phyloP scores from a whole-genome alignment of 2,113 vertebrate species.

The Paradoxurus hermaphroditus region DNA sequence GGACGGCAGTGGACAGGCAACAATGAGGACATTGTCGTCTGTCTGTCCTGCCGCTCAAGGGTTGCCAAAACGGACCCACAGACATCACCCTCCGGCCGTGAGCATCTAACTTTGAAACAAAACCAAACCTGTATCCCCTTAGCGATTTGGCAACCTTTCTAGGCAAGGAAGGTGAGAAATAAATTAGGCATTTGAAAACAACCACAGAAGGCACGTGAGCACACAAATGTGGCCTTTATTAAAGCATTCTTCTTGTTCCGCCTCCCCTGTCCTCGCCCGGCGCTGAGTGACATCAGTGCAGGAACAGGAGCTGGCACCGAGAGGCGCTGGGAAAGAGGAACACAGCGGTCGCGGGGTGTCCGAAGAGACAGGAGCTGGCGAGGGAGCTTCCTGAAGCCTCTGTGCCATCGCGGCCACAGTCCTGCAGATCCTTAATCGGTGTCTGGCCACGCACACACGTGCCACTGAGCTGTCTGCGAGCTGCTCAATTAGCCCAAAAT shows the following conservation, averaged over 20 bases:
- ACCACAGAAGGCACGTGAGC: background rate
- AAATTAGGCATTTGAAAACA: background rate
- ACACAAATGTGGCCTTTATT: background rate
- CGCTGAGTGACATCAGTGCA: background rate
- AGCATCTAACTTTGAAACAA: background rate
- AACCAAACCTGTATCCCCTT: background rate
- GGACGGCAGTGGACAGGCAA: no score
- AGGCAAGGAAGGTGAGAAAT: background rate
- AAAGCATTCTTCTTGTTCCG: background rate
- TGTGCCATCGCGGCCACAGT: background rate
- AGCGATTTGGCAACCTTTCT: background rate
- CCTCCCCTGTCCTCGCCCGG: background rate
- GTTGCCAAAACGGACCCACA: background rate
- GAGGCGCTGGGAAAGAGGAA: background rate
- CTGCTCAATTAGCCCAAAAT: background rate
- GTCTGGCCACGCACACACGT: background rate
- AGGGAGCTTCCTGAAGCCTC: background rate
- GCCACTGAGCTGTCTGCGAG: background rate
- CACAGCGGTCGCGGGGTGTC: background rate
- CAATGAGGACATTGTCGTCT: background rate
- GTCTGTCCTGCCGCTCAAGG: background rate
- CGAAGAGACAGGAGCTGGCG: background rate
- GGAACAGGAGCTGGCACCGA: background rate
- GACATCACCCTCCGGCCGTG: background rate
- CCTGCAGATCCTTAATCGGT: background rate